Conservation (phyloP, 1,140 invertebrate species). For the Notospermus geniculatus region DNA sequence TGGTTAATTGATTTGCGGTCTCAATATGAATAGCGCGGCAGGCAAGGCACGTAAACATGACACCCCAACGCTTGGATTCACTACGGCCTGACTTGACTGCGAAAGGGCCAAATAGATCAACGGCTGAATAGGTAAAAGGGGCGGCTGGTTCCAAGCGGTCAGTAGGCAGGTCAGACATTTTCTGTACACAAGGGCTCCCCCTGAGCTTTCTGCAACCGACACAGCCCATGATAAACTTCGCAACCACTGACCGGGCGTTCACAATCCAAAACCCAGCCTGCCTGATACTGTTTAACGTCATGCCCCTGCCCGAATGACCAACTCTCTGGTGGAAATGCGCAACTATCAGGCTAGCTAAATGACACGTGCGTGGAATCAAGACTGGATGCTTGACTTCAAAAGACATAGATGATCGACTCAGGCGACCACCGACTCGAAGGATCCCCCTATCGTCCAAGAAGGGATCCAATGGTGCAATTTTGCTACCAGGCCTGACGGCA, state of each 20-base stretch:
- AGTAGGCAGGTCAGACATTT: constrained; percentile 17
- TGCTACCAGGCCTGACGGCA: too few species aligned
- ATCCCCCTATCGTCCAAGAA: too few species aligned
- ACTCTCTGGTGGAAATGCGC: too few species aligned
- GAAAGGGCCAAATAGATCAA: constrained; percentile 21
- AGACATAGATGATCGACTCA: too few species aligned
- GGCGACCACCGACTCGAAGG: too few species aligned
- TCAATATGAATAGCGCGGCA: constrained; percentile 6
- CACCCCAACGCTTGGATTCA: constrained; percentile 9
- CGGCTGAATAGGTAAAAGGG: constrained; percentile 13
- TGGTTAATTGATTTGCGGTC: not conserved
- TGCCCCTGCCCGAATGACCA: constrained; percentile 20
- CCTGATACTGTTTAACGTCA: constrained; percentile 16
- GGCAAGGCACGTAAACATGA: constrained; percentile 9
- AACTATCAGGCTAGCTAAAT: too few species aligned
- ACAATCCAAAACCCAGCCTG: constrained; percentile 21
- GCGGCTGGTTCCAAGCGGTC: constrained; percentile 13
- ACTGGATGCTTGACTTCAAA: too few species aligned
- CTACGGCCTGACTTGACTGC: constrained; percentile 4
- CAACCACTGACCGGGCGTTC: not conserved
- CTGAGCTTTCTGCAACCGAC: constrained; percentile 13
- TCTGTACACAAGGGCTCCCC: constrained; percentile 7
- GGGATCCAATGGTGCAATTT: too few species aligned
- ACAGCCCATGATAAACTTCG: constrained; percentile 17
- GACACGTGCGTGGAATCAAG: too few species aligned